Evolutionary conservation across 2,113 vertebrate genomes (phyloP).

Genomic region (Pogona vitticeps): DNA sequence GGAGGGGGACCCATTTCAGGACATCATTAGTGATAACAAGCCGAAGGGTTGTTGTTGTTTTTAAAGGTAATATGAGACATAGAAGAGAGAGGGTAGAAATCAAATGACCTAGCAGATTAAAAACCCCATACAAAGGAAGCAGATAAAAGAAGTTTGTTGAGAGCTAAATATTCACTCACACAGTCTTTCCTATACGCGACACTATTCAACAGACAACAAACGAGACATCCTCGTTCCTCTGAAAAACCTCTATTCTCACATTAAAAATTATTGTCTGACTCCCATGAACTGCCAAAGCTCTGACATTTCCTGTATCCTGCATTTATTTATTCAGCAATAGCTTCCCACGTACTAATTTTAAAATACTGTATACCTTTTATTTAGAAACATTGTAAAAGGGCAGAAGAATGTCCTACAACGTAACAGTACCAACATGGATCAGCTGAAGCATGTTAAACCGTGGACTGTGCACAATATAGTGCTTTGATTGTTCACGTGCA

Average conservation of each 20-base stretch:
- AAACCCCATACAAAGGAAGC: neutral
- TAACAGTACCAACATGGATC: no score
- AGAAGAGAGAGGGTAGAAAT: neutral
- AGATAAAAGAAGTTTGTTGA: neutral
- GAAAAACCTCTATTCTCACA: neutral
- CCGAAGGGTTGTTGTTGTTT: neutral
- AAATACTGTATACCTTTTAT: neutral
- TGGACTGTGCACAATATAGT: no score
- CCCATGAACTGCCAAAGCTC: neutral
- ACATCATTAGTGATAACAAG: constrained; percentile 19
- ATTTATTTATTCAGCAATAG: neutral
- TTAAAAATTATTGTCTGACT: neutral
- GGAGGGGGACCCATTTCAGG: constrained; percentile 3
- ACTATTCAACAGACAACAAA: neutral
- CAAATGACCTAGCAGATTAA: neutral
- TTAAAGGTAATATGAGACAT: neutral
- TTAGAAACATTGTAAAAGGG: neutral
- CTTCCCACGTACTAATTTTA: neutral
- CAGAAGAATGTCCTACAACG: neutral
- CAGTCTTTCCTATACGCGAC: neutral
- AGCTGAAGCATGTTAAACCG: neutral
- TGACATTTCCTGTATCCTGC: no score
- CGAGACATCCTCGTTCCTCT: neutral
- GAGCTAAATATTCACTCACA: neutral
- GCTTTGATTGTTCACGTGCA: neutral